These are phyloP conservation scores for Lithodes maja DNA, from an alignment of 2,888 invertebrate species.

Conservation along the genomic window DNA sequence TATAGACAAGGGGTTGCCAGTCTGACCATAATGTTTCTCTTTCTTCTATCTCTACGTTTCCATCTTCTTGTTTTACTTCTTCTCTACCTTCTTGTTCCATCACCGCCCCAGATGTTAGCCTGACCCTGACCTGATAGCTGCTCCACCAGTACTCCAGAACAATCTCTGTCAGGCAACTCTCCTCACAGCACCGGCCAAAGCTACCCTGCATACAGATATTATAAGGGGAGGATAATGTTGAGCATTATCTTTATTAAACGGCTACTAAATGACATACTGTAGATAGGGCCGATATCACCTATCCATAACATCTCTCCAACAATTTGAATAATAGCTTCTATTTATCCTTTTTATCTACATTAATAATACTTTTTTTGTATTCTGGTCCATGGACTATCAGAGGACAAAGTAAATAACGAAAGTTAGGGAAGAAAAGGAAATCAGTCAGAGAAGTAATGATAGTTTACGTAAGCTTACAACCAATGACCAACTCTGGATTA, in stretches of 20 bases:
- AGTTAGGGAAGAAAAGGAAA: no score
- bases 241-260: neutral
- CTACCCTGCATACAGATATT: neutral
- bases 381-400: no score
- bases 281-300: neutral
- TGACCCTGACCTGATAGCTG: neutral
- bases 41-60: no score
- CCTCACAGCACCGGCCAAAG: neutral
- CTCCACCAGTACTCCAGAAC: conserved; percentile 24
- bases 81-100: neutral
- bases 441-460: no score
- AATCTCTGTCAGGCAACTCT: neutral
- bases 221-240: neutral
- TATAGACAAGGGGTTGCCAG: neutral
- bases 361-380: no score
- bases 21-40: neutral
- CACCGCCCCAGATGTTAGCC: conserved; percentile 9
- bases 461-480: no score
- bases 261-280: neutral
- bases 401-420: no score
- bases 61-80: no score
- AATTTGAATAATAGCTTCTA: neutral
- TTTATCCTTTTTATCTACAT: neutral
- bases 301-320: neutral
- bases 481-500: no score